Evolutionary conservation across 2,888 invertebrate genomes (phyloP).

Genomic region (Stenchaetothrips biformis): DNA sequence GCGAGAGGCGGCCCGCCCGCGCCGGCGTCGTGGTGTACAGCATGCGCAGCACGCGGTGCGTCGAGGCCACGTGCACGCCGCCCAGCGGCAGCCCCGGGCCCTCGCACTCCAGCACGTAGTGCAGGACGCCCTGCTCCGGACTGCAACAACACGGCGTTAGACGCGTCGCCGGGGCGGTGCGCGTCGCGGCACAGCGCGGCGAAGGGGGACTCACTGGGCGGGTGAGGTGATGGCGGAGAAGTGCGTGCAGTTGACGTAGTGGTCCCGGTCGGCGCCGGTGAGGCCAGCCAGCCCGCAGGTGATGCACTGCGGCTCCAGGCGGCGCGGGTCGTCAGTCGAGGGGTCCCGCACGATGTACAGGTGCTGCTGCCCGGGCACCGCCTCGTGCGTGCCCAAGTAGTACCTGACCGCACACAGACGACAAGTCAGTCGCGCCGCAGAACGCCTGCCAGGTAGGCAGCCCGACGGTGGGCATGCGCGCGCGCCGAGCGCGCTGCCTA

Average conservation of each 20-base stretch:
- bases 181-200: background rate
- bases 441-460: background rate
- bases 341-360: constrained; percentile 80
- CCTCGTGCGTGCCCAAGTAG: constrained; percentile 70
- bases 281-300: constrained; percentile 75
- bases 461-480: background rate
- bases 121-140: constrained; percentile 37
- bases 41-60: constrained; percentile 70
- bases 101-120: constrained; percentile 80
- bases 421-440: background rate
- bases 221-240: constrained; percentile 62
- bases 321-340: constrained; percentile 59
- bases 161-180: constrained; percentile 31
- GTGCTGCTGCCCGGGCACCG: constrained; percentile 79
- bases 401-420: constrained; percentile 44
- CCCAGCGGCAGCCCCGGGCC: constrained; percentile 88
- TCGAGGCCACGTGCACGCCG: constrained; percentile 68
- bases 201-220: background rate
- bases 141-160: background rate
- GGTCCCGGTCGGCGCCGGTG: constrained; percentile 71
- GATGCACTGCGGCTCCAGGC: constrained; percentile 73
- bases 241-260: constrained; percentile 82
- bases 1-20: constrained; percentile 51
- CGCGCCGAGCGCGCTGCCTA: background rate
- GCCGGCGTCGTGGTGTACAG: constrained; percentile 64